Conservation (phyloP, 2,888 invertebrate species). For the Cactoblastis cactorum region DNA sequence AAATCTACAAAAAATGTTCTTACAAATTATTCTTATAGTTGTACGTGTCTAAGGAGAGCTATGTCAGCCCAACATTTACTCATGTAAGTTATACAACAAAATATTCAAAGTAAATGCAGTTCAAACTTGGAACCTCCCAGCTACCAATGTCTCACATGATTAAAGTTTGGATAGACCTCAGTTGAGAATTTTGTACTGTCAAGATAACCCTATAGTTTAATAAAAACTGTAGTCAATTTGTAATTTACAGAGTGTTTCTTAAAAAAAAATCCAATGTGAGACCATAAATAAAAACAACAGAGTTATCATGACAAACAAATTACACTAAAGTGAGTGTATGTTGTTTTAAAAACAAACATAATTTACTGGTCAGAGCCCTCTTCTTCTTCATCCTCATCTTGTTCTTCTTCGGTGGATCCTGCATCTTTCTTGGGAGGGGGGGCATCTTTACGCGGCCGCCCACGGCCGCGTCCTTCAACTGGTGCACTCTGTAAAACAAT, state of each 20-base stretch:
- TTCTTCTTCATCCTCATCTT: constrained; percentile 73
- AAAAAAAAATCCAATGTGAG: constrained; percentile 38
- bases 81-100: constrained; percentile 52
- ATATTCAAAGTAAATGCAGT: constrained; percentile 57
- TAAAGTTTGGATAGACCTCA: constrained; percentile 60
- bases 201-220: constrained; percentile 57
- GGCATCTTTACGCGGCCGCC: constrained; percentile 71
- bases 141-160: constrained; percentile 52
- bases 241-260: constrained; percentile 34
- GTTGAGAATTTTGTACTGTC: constrained; percentile 62
- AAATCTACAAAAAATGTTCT: constrained; percentile 71
- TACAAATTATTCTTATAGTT: constrained; percentile 74
- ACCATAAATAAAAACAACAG: constrained; percentile 40
- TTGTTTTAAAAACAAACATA: constrained; percentile 48
- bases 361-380: constrained; percentile 76
- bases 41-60: constrained; percentile 74
- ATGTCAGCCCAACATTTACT: constrained; percentile 61
- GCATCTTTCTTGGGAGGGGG: constrained; percentile 73
- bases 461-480: constrained; percentile 67
- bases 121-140: constrained; percentile 36
- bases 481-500: constrained; percentile 43
- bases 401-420: constrained; percentile 70
- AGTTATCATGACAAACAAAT: constrained; percentile 72
- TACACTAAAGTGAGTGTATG: constrained; percentile 65
- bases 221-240: constrained; percentile 28